Percentiles rank a stretch among this genome's conserved stretches.
Conservation (phyloP, 2,888 invertebrate species). For the Allolobophora icterica region DNA sequence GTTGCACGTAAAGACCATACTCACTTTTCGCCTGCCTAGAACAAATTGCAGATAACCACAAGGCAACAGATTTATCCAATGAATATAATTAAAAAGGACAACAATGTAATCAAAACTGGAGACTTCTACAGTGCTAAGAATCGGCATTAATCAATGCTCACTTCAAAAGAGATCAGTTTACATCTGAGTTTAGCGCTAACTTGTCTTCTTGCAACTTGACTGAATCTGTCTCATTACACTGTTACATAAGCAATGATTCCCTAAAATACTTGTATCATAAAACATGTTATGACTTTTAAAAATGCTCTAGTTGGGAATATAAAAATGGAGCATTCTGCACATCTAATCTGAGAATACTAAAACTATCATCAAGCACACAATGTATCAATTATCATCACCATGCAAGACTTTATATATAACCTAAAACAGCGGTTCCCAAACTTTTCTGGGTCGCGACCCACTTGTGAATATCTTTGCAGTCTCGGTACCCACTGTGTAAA, state of each 20-base stretch:
- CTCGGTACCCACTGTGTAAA: no score
- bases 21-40: conserved; percentile 19
- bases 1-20: conserved; percentile 2
- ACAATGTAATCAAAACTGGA: neutral
- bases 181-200: neutral
- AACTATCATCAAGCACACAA: neutral
- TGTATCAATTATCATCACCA: neutral
- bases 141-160: neutral
- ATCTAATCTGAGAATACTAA: neutral
- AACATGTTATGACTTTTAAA: neutral
- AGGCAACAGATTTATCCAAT: neutral
- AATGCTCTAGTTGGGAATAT: neutral
- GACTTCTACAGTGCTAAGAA: neutral
- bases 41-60: conserved; percentile 8
- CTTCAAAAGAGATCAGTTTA: neutral
- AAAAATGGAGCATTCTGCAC: neutral
- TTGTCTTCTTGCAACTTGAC: no score
- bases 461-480: no score
- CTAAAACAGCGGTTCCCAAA: no score
- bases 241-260: no score
- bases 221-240: no score
- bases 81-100: neutral
- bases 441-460: no score
- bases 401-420: neutral
- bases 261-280: no score